Evolutionary conservation across 2,113 vertebrate genomes (phyloP).

Genomic region (Sorex araneus): DNA sequence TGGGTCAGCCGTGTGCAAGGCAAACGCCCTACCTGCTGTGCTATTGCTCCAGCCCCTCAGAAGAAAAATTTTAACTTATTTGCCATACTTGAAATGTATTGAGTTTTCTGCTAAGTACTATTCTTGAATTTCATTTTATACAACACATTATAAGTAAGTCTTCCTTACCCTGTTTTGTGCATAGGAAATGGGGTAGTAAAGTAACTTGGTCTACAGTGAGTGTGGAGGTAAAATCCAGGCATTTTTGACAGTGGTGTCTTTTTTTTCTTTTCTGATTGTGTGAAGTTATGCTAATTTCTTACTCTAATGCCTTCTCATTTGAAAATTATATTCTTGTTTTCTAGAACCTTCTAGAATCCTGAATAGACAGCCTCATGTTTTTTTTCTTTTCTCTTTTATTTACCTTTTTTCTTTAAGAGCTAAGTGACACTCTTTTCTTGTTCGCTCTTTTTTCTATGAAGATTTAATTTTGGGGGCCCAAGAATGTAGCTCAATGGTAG

Average conservation of each 20-base stretch:
- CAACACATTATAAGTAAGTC: not conserved
- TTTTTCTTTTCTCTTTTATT: not conserved
- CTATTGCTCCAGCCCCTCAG: too few relatives aligned
- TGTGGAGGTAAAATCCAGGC: not conserved
- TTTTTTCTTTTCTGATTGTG: conserved; percentile 2
- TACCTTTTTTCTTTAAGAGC: conserved; percentile 17
- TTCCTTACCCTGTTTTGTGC: not conserved
- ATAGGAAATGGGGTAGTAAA: conserved; percentile 27
- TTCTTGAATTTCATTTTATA: conserved; percentile 45
- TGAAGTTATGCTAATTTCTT: not conserved
- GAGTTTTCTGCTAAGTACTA: not conserved
- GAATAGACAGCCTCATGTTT: not conserved
- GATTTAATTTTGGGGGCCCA: not conserved
- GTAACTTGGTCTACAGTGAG: not conserved
- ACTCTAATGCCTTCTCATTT: not conserved
- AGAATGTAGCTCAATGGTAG: too few relatives aligned
- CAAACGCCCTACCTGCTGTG: too few relatives aligned
- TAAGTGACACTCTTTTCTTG: not conserved
- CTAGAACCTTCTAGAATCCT: conserved; percentile 32
- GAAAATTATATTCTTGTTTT: too few relatives aligned
- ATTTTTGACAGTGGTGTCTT: not conserved
- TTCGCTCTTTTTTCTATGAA: not conserved
- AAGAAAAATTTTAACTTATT: not conserved
- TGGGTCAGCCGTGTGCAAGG: too few relatives aligned
- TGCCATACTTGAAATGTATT: not conserved